A percentile compares a stretch with the other conserved stretches of the same genome.
Conservation (phyloP, 2,888 invertebrate species). For the Campoplex capitator region DNA sequence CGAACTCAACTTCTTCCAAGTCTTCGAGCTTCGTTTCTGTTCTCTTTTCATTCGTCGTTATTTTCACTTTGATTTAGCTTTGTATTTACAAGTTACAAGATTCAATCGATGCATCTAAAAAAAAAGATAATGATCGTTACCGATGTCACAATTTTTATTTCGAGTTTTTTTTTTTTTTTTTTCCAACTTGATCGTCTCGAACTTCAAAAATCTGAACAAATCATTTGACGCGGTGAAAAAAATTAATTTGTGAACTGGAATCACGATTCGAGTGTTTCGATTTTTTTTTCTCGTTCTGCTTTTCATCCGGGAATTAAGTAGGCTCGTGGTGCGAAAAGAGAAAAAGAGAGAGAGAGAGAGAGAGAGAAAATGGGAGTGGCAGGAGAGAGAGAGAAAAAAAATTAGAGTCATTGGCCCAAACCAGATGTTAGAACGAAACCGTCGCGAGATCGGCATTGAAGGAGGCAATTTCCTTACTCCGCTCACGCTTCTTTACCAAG, state of each 20-base stretch:
- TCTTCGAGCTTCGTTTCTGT: slow-evolving; percentile 38
- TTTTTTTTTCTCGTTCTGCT: background rate
- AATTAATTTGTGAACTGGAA: background rate
- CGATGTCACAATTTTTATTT: background rate
- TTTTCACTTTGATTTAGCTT: background rate
- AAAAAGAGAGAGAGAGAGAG: too few relatives aligned
- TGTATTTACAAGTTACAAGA: slow-evolving; percentile 23
- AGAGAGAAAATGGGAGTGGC: slow-evolving; percentile 17
- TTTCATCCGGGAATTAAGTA: background rate
- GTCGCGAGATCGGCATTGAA: slow-evolving; percentile 19
- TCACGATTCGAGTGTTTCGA: too few relatives aligned
- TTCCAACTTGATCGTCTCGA: background rate
- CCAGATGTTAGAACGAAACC: slow-evolving; percentile 15
- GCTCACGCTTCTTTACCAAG: slow-evolving; percentile 66
- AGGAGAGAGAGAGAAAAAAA: slow-evolving; percentile 31
- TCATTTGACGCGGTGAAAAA: background rate
- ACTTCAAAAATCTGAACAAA: background rate
- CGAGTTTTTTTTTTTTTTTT: too few relatives aligned
- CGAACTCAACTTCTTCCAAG: slow-evolving; percentile 44
- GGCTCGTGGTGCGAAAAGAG: slow-evolving; percentile 33
- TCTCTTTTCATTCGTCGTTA: background rate
- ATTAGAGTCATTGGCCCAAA: slow-evolving; percentile 33
- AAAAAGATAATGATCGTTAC: too few relatives aligned
- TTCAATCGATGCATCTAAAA: background rate
- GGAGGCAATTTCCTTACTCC: slow-evolving; percentile 77